A percentile compares a stretch with the other conserved stretches of the same genome.
Conservation (phyloP, 2,888 invertebrate species). For the Thumatha senex region DNA sequence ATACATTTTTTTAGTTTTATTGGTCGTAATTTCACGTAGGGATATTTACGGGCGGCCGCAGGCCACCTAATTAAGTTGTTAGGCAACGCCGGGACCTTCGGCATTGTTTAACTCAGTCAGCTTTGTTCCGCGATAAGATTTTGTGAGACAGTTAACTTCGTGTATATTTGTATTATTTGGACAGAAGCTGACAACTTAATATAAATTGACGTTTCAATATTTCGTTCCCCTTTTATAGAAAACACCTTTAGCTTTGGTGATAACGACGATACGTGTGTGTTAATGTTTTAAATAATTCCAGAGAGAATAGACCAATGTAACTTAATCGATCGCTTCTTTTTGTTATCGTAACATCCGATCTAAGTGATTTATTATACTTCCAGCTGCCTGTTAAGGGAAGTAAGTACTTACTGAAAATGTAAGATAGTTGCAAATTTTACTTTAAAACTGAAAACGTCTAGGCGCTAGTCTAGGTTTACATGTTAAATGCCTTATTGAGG, state of each 20-base stretch:
- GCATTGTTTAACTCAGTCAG: constrained; percentile 73
- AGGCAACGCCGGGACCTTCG: constrained; percentile 67
- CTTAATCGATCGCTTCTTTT: constrained; percentile 51
- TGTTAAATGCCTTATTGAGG: too few relatives aligned
- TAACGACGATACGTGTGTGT: not conserved
- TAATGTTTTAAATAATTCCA: too few relatives aligned
- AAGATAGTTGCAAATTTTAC: too few relatives aligned
- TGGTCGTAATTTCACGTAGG: constrained; percentile 81
- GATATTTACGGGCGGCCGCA: constrained; percentile 80
- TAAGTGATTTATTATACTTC: too few relatives aligned
- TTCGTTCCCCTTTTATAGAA: constrained; percentile 4
- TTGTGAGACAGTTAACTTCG: constrained; percentile 53
- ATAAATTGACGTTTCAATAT: constrained; percentile 43
- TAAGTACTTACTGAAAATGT: constrained; percentile 1
- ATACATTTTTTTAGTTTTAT: constrained; percentile 81
- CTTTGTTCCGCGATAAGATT: constrained; percentile 70
- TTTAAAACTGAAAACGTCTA: too few relatives aligned
- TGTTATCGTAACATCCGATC: constrained; percentile 17
- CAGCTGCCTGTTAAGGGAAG: not conserved
- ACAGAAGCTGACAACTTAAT: constrained; percentile 64
- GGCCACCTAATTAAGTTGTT: constrained; percentile 83
- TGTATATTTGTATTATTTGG: constrained; percentile 64
- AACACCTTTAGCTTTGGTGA: constrained; percentile 15
- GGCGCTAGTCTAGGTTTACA: too few relatives aligned
- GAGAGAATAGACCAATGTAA: not conserved